These are phyloP conservation scores for Panorpa germanica DNA, from an alignment of 2,888 invertebrate species.

Conservation along the genomic window DNA sequence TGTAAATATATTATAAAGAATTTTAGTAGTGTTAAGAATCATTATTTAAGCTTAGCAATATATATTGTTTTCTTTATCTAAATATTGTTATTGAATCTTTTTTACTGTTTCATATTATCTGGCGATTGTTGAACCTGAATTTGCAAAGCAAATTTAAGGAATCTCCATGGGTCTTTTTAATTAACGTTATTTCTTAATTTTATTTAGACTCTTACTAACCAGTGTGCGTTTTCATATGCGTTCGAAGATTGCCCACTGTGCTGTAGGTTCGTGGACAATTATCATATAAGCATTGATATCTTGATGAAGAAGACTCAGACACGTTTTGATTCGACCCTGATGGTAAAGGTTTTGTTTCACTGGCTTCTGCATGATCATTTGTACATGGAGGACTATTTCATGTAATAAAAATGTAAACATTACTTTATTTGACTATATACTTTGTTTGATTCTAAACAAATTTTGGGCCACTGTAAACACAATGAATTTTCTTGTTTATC, in stretches of 20 bases:
- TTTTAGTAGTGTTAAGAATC: background rate
- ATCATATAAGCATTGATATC: slow-evolving; percentile 76
- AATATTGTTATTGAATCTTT: no score
- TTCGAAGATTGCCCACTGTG: slow-evolving; percentile 83
- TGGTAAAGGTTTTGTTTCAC: background rate
- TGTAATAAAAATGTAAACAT: background rate
- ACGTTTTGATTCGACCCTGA: slow-evolving; percentile 1
- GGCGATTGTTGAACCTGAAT: no score
- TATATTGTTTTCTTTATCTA: no score
- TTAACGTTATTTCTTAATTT: background rate
- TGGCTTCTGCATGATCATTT: slow-evolving; percentile 5
- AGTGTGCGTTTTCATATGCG: slow-evolving; percentile 91
- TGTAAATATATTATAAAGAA: slow-evolving; percentile 3
- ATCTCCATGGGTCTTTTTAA: background rate
- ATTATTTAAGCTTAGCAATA: no score
- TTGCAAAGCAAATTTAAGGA: no score
- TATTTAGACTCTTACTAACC: slow-evolving; percentile 31
- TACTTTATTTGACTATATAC: slow-evolving; percentile 1
- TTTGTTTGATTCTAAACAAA: slow-evolving; percentile 7
- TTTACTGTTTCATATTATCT: no score
- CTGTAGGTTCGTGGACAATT: slow-evolving; percentile 80
- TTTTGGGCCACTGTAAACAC: slow-evolving; percentile 6
- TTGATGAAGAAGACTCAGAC: slow-evolving; percentile 17
- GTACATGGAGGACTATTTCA: no score
- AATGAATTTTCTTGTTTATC: background rate